phyloP scores from a whole-genome alignment of 2,888 invertebrate genomes.

The Thalpophila matura region DNA sequence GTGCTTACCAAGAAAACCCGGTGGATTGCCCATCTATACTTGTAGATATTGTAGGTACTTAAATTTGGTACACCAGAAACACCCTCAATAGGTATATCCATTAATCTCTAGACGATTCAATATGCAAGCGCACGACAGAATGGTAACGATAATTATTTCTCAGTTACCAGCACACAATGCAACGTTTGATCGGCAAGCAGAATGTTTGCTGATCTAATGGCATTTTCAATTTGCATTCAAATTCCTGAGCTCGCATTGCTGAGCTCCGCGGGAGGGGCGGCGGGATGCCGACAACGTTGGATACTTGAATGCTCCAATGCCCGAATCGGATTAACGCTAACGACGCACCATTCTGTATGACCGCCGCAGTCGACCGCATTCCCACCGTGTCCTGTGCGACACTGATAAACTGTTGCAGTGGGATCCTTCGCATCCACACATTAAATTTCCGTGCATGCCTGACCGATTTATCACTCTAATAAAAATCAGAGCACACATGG shows the following conservation, averaged over 20 bases:
- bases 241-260: slow-evolving; percentile 82
- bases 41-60: background rate
- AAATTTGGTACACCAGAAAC: slow-evolving; percentile 7
- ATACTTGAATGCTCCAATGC: slow-evolving; percentile 79
- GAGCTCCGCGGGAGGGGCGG: slow-evolving; percentile 67
- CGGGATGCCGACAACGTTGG: slow-evolving; percentile 75
- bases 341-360: slow-evolving; percentile 85
- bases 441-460: slow-evolving; percentile 51
- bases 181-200: slow-evolving; percentile 78
- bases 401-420: slow-evolving; percentile 74
- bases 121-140: slow-evolving; percentile 51
- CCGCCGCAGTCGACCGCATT: slow-evolving; percentile 71
- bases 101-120: slow-evolving; percentile 25
- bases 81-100: too few relatives aligned
- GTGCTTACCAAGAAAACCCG: too few relatives aligned
- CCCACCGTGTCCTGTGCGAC: slow-evolving; percentile 69
- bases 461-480: slow-evolving; percentile 53
- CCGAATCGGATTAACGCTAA: slow-evolving; percentile 88
- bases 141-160: slow-evolving; percentile 71
- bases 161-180: slow-evolving; percentile 74
- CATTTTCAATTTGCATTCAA: slow-evolving; percentile 89
- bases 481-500: slow-evolving; percentile 41
- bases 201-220: slow-evolving; percentile 88
- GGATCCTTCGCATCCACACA: slow-evolving; percentile 47
- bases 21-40: too few relatives aligned